Percentiles rank a stretch among this genome's conserved stretches.
Conservation (phyloP, 2,113 vertebrate genomes). For the Dromas ardeola region DNA sequence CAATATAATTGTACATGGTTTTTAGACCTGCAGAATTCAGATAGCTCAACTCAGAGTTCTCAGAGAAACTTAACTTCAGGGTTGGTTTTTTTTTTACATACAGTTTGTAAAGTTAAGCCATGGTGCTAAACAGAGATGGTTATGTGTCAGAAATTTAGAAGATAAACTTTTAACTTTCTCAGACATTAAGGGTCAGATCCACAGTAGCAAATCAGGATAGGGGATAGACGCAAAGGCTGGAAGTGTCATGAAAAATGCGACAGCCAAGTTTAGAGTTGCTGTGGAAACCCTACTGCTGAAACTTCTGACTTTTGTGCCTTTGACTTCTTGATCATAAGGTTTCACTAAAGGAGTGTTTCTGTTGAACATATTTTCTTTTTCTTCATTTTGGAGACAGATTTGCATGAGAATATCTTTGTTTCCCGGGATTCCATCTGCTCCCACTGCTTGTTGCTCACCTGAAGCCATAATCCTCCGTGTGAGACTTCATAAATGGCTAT, state of each 20-base stretch:
- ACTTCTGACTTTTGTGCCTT: neutral
- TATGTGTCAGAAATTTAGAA: neutral
- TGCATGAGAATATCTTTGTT: neutral
- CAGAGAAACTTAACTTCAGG: neutral
- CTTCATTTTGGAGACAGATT: neutral
- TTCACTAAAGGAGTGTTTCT: neutral
- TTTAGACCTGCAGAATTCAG: neutral
- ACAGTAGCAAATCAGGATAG: neutral
- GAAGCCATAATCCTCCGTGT: neutral
- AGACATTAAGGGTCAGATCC: neutral
- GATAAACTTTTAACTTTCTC: neutral
- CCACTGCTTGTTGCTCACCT: neutral
- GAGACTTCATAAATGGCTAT: neutral
- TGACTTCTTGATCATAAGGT: neutral
- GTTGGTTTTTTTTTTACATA: accelerated
- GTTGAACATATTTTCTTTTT: neutral
- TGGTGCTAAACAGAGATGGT: neutral
- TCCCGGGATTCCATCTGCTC: neutral
- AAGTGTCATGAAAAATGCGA: neutral
- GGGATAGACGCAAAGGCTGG: neutral
- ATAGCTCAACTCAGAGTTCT: neutral
- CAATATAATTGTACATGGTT: neutral
- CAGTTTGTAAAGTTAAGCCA: neutral
- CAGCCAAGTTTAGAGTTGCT: neutral
- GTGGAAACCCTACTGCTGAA: neutral